Conservation (phyloP, 2,888 invertebrate genomes). For the Drosophila antonietae region DNA sequence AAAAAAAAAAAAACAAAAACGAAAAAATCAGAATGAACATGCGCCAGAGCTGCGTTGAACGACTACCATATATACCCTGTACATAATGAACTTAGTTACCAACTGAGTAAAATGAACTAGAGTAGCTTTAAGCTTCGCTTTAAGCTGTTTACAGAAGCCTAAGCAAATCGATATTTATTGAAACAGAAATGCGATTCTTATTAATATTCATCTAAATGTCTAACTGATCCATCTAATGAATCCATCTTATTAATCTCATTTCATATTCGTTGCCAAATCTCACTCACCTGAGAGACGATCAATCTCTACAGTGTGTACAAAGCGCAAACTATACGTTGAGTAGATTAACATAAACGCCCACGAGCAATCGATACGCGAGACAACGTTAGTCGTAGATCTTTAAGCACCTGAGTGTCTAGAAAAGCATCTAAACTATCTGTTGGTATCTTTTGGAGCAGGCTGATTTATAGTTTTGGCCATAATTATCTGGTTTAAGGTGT, state of each 20-base stretch:
- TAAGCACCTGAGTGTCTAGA: constrained; percentile 1
- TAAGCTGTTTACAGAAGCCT: no score
- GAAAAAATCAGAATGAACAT: constrained; percentile 8
- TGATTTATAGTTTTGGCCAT: constrained; percentile 58
- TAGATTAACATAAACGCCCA: constrained; percentile 65
- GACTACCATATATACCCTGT: constrained; percentile 2
- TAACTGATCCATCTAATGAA: background rate
- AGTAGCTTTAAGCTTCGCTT: no score
- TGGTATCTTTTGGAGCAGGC: constrained; percentile 19
- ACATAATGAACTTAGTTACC: no score
- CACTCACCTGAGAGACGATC: background rate
- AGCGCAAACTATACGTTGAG: constrained; percentile 31
- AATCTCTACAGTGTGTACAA: background rate
- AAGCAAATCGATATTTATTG: background rate
- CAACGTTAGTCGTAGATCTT: background rate
- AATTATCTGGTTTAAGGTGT: constrained; percentile 65
- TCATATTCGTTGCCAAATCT: background rate
- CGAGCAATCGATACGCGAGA: constrained; percentile 26
- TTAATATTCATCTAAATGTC: background rate
- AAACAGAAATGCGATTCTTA: background rate
- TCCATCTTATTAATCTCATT: background rate
- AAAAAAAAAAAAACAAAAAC: constrained; percentile 4
- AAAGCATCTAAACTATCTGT: constrained; percentile 21
- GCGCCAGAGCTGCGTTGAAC: accelerated
- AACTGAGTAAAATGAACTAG: background rate